These are phyloP conservation scores for Bombus confusus DNA, from an alignment of 1,140 invertebrate genomes.

Conservation along the genomic window DNA sequence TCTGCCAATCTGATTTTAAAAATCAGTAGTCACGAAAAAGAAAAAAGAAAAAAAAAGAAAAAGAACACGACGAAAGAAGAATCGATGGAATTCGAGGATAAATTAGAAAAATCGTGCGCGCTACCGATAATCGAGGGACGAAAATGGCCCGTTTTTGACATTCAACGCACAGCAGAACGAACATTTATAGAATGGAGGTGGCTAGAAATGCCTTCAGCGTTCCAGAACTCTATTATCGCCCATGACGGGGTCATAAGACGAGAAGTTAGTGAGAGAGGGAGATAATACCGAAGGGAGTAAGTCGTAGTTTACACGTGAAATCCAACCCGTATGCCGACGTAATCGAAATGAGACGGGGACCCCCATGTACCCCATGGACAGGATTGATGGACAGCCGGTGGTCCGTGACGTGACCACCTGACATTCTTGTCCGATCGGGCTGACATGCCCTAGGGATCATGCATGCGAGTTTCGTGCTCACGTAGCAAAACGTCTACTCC, in stretches of 20 bases:
- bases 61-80: too few relatives aligned
- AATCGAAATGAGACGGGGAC: slow-evolving; percentile 62
- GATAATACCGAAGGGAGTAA: slow-evolving; percentile 61
- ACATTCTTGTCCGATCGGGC: slow-evolving; percentile 77
- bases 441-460: slow-evolving; percentile 78
- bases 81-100: background rate
- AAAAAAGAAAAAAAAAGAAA: background rate
- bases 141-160: background rate
- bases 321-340: slow-evolving; percentile 59
- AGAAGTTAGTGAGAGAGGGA: background rate
- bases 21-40: rapidly evolving
- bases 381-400: slow-evolving; percentile 79
- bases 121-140: background rate
- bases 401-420: slow-evolving; percentile 78
- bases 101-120: background rate
- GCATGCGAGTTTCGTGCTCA: slow-evolving; percentile 75
- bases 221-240: slow-evolving; percentile 57
- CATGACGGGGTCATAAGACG: slow-evolving; percentile 50
- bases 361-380: slow-evolving; percentile 67
- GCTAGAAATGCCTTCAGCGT: slow-evolving; percentile 30
- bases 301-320: slow-evolving; percentile 66
- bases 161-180: background rate
- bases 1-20: background rate
- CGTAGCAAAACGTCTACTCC: slow-evolving; percentile 73
- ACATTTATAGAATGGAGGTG: background rate